Conservation (phyloP, 2,113 vertebrate species). For the Phyllostomus discolor region DNA sequence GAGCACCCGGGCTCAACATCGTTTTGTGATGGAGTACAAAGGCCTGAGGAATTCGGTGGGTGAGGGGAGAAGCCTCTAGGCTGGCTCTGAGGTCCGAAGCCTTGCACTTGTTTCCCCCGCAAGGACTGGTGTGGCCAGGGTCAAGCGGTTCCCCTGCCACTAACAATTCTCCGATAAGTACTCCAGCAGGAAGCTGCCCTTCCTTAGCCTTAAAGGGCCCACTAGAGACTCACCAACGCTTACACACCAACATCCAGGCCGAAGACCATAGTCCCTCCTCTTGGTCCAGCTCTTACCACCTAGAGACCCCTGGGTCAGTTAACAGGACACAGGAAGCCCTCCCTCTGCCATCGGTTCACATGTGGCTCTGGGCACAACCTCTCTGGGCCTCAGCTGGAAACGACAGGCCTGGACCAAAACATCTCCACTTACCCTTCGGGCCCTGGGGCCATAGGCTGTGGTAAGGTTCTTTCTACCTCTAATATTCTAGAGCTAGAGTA, state of each 20-base stretch:
- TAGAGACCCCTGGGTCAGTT: background rate
- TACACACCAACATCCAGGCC: background rate
- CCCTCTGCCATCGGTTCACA: background rate
- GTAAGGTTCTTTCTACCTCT: background rate
- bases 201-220: background rate
- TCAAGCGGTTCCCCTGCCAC: background rate
- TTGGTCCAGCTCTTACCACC: background rate
- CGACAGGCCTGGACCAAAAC: background rate
- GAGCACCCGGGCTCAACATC: background rate
- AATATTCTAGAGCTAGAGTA: background rate
- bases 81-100: background rate
- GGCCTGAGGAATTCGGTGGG: background rate
- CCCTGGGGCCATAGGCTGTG: background rate
- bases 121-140: background rate
- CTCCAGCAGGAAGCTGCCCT: background rate
- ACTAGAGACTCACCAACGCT: background rate
- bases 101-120: background rate
- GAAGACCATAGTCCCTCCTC: background rate
- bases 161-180: background rate
- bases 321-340: background rate
- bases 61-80: background rate
- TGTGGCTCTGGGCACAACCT: background rate
- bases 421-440: background rate
- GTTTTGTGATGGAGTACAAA: background rate
- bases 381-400: background rate